Percentiles rank a stretch among this genome's conserved stretches.
Conservation (phyloP, 2,797 vertebrate genomes). For the Eospalax fontanierii region DNA sequence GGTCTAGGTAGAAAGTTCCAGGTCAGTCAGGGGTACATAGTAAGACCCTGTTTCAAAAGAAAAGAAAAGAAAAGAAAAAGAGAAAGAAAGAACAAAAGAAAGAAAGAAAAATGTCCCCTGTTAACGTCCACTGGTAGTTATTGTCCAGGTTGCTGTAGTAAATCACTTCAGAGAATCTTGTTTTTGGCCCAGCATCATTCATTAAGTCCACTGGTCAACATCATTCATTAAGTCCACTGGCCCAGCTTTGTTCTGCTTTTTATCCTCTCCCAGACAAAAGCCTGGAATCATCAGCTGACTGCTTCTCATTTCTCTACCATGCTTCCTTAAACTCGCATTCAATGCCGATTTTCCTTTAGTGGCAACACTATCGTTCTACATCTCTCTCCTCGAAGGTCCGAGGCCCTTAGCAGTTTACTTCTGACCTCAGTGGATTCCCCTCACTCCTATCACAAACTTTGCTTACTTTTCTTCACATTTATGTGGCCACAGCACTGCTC, state of each 20-base stretch:
- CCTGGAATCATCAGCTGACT: neutral
- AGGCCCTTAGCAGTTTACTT: neutral
- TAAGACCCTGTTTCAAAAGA: too few species aligned
- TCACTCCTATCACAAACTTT: neutral
- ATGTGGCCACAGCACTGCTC: neutral
- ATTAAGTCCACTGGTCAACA: too few species aligned
- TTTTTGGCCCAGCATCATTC: too few species aligned
- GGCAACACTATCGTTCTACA: neutral
- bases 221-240: neutral
- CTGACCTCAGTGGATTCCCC: too few species aligned
- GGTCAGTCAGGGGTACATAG: too few species aligned
- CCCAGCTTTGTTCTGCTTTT: neutral
- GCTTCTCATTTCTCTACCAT: neutral
- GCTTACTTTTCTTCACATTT: neutral
- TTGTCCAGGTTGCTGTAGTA: neutral
- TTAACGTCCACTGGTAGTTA: neutral
- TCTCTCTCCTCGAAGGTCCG: neutral
- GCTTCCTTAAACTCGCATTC: neutral
- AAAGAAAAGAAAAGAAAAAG: too few species aligned
- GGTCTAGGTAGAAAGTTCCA: too few species aligned
- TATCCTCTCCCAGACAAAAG: neutral
- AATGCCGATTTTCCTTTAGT: neutral
- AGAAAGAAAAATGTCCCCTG: neutral
- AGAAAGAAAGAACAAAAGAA: too few species aligned
- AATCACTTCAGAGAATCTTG: neutral